These are phyloP conservation scores for Poecilia latipinna DNA, from an alignment of 2,113 vertebrate genomes.

Conservation along the genomic window DNA sequence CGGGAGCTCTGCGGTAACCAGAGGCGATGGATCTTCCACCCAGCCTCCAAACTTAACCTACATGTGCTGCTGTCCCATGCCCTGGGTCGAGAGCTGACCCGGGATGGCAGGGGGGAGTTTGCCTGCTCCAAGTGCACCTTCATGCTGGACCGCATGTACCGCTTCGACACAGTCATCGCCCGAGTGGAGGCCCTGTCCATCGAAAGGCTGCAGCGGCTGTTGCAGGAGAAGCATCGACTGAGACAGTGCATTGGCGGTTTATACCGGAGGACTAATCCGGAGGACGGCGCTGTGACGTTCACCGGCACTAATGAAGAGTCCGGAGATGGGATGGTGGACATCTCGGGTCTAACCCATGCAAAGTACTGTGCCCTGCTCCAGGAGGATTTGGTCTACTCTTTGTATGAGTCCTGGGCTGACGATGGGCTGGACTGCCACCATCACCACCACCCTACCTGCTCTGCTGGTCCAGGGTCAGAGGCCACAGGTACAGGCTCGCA, in stretches of 20 bases:
- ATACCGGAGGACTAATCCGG: slow-evolving; percentile 86
- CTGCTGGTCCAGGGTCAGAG: slow-evolving; percentile 66
- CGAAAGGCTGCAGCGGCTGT: slow-evolving; percentile 90
- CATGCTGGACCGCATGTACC: slow-evolving; percentile 96
- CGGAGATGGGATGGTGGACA: slow-evolving; percentile 82
- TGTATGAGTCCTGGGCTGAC: slow-evolving; percentile 93
- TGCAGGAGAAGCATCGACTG: slow-evolving; percentile 92
- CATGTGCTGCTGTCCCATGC: slow-evolving; percentile 94
- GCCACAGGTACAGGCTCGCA: slow-evolving; percentile 54
- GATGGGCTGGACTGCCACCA: slow-evolving; percentile 80
- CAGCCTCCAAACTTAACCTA: slow-evolving; percentile 88
- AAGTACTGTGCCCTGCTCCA: slow-evolving; percentile 89
- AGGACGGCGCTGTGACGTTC: slow-evolving; percentile 43
- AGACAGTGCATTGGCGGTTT: slow-evolving; percentile 89
- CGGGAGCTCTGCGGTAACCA: slow-evolving; percentile 95
- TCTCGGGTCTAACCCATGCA: slow-evolving; percentile 83
- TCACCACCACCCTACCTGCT: slow-evolving; percentile 75
- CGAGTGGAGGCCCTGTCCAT: slow-evolving; percentile 95
- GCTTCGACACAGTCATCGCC: slow-evolving; percentile 94
- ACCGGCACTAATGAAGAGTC: slow-evolving; percentile 4
- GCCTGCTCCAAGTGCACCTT: slow-evolving; percentile 96
- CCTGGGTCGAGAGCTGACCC: slow-evolving; percentile 86
- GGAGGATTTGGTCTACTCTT: slow-evolving; percentile 90
- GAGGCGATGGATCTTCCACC: slow-evolving; percentile 98
- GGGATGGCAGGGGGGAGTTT: slow-evolving; percentile 93